These are phyloP conservation scores for Sphaerophoria taeniata DNA, from an alignment of 2,888 invertebrate species.

Conservation along the genomic window DNA sequence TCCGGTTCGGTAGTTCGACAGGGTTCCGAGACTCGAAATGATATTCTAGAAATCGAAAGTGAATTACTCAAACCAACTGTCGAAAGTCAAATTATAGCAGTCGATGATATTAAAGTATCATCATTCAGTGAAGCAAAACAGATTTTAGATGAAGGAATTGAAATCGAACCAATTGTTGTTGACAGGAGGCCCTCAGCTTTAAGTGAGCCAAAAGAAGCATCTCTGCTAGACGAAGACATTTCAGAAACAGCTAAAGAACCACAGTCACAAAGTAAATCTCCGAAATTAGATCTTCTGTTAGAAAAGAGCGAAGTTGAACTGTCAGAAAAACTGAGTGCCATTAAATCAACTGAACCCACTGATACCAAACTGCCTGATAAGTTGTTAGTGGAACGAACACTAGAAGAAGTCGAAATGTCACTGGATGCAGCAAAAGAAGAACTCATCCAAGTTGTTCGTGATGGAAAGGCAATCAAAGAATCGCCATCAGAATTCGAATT, in stretches of 20 bases:
- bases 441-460: conserved; percentile 86
- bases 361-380: conserved; percentile 80
- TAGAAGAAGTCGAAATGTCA: conserved; percentile 89
- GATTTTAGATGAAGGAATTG: too few relatives aligned
- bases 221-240: background rate
- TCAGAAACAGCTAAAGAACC: background rate
- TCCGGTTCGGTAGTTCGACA: conserved; percentile 78
- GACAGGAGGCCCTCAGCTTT: conserved; percentile 45
- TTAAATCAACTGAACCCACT: background rate
- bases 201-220: conserved; percentile 1
- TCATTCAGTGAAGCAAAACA: too few relatives aligned
- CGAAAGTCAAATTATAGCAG: background rate
- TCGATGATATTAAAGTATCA: conserved; percentile 51
- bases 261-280: conserved; percentile 24
- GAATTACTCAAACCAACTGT: conserved; percentile 34
- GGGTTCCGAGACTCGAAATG: conserved; percentile 81
- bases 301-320: conserved; percentile 82
- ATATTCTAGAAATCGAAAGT: conserved; percentile 79
- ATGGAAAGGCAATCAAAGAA: conserved; percentile 87
- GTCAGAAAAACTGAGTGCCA: conserved; percentile 78
- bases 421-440: conserved; percentile 88
- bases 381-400: conserved; percentile 87
- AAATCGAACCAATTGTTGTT: too few relatives aligned
- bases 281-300: conserved; percentile 78
- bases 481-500: conserved; percentile 90